Conservation (phyloP, 2,113 vertebrate species). For the Chamaetylas fuelleborni region DNA sequence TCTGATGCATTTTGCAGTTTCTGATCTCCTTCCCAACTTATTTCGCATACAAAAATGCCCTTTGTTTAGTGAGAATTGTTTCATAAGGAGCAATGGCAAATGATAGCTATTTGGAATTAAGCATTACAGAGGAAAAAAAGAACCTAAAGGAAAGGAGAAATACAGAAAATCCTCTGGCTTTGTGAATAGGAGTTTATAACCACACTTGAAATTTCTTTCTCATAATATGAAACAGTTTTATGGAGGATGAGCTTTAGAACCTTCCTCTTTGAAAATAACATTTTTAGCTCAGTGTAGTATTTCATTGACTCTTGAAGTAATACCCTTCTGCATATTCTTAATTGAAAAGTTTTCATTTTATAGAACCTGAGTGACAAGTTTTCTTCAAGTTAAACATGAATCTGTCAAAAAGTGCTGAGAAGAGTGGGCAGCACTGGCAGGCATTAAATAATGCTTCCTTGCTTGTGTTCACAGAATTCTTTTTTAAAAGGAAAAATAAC, state of each 20-base stretch:
- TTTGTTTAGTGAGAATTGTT: slow-evolving; percentile 8
- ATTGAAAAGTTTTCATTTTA: background rate
- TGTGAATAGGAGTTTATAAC: background rate
- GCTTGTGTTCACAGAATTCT: background rate
- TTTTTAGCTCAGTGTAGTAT: background rate
- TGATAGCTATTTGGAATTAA: background rate
- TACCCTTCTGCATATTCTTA: background rate
- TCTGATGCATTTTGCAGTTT: background rate
- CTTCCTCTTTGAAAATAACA: background rate
- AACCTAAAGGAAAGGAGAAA: background rate
- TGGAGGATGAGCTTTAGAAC: background rate
- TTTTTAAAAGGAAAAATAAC: background rate
- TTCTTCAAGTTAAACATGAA: background rate
- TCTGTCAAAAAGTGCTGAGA: background rate
- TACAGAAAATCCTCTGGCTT: background rate
- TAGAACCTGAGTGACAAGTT: background rate
- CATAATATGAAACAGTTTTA: background rate
- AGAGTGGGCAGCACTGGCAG: background rate
- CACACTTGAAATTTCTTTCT: background rate
- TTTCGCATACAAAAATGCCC: background rate
- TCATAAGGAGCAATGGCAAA: background rate
- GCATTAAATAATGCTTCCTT: background rate
- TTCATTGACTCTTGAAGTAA: background rate
- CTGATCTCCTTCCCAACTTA: background rate
- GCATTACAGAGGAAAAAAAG: background rate